These are phyloP conservation scores for Sesia apiformis DNA, from an alignment of 2,888 invertebrate genomes.

Conservation along the genomic window DNA sequence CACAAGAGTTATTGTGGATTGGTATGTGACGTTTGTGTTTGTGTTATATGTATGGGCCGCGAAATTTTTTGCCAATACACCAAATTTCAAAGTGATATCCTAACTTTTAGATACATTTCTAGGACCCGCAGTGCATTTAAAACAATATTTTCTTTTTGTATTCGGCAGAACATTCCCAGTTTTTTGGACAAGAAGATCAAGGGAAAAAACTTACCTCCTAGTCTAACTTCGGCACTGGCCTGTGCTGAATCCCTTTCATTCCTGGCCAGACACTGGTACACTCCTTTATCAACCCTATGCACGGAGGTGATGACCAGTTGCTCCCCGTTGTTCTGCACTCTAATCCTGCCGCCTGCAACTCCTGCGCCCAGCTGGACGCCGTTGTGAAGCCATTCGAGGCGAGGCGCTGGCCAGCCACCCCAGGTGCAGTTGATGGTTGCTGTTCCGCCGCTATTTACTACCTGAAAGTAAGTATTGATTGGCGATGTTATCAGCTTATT, in stretches of 20 bases:
- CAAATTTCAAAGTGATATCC: no score
- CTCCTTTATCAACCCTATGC: constrained; percentile 86
- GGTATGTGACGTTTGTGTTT: no score
- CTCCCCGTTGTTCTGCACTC: constrained; percentile 43
- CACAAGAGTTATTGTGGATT: no score
- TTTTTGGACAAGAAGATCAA: no score
- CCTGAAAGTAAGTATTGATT: constrained; percentile 43
- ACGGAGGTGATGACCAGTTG: constrained; percentile 68
- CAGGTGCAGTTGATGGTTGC: constrained; percentile 90
- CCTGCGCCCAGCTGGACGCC: constrained; percentile 76
- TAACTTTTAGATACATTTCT: no score
- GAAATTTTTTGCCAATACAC: no score
- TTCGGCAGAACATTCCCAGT: no score
- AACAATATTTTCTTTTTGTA: no score
- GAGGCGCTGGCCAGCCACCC: constrained; percentile 82
- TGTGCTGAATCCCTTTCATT: constrained; percentile 87
- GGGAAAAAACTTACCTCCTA: constrained; percentile 81
- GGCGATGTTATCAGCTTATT: no score
- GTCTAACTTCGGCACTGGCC: constrained; percentile 83
- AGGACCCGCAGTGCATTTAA: no score
- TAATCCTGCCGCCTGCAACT: constrained; percentile 49
- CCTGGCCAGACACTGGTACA: constrained; percentile 91
- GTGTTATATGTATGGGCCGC: no score
- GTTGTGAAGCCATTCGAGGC: constrained; percentile 84
- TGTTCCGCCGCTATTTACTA: constrained; percentile 88